These are phyloP conservation scores for Eutolmus rufibarbis DNA, from an alignment of 2,888 invertebrate species.

Conservation along the genomic window DNA sequence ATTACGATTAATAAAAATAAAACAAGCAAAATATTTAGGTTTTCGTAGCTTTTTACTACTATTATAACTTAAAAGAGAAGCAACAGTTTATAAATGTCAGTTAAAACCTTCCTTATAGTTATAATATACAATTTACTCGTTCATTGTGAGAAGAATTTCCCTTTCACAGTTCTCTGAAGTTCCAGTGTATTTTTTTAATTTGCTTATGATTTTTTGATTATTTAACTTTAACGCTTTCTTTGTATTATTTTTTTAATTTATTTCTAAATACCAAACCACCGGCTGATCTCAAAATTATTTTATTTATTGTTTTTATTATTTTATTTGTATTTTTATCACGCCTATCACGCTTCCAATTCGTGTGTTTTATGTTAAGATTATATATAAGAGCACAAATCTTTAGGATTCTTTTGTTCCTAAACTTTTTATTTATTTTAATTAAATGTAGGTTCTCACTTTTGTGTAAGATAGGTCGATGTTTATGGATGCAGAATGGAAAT, in stretches of 20 bases:
- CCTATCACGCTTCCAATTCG: slow-evolving; percentile 42
- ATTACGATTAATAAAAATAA: not conserved
- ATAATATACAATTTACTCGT: slow-evolving; percentile 1
- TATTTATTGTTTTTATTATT: slow-evolving; percentile 10
- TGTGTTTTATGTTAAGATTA: slow-evolving; percentile 32
- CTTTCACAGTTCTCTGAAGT: slow-evolving; percentile 78
- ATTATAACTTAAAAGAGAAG: not conserved
- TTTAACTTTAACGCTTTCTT: not conserved
- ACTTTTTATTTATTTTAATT: not conserved
- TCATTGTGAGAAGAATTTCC: slow-evolving; percentile 73
- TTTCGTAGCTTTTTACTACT: not conserved
- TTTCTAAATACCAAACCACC: not conserved
- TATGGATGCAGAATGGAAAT: not conserved
- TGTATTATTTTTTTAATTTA: not conserved
- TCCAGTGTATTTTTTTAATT: slow-evolving; percentile 19
- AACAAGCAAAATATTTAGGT: not conserved
- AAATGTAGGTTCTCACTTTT: not conserved
- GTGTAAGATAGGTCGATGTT: not conserved
- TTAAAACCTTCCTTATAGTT: not conserved
- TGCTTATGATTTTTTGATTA: not conserved
- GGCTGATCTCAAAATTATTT: slow-evolving; percentile 38
- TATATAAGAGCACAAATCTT: slow-evolving; percentile 20
- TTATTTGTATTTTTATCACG: slow-evolving; percentile 36
- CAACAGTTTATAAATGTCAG: not conserved
- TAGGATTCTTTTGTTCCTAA: not conserved